Evolutionary conservation across 2,797 vertebrate species (phyloP).

Genomic region (Australoheros facetus): DNA sequence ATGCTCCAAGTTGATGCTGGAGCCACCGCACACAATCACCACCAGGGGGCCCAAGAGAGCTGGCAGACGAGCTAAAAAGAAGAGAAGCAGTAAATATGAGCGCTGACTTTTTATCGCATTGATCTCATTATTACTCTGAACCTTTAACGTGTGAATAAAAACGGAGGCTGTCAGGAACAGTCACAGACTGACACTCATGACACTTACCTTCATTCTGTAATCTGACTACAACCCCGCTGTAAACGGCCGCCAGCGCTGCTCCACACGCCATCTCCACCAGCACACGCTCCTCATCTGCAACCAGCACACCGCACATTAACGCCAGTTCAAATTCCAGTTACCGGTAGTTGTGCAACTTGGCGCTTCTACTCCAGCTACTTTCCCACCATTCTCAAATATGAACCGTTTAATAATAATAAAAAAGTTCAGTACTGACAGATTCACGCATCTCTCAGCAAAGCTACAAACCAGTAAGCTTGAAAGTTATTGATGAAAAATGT

Average conservation of each 20-base stretch:
- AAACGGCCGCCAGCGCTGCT: constrained; percentile 67
- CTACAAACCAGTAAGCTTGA: too few species aligned
- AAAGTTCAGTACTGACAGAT: too few species aligned
- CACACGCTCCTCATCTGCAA: constrained; percentile 71
- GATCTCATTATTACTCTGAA: too few species aligned
- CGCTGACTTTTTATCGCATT: too few species aligned
- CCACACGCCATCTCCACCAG: constrained; percentile 75
- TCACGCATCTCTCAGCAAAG: too few species aligned
- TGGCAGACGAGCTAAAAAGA: constrained; percentile 53
- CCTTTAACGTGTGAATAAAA: too few species aligned
- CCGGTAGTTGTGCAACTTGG: neutral
- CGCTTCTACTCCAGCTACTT: neutral
- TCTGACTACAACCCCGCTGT: constrained; percentile 57
- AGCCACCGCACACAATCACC: constrained; percentile 73
- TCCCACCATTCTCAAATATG: neutral
- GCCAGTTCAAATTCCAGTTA: neutral
- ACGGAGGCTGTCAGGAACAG: fast-evolving
- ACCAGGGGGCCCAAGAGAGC: constrained; percentile 56
- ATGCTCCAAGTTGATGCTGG: constrained; percentile 62
- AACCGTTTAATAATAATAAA: too few species aligned
- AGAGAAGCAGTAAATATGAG: neutral
- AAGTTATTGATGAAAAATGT: too few species aligned
- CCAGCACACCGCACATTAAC: neutral
- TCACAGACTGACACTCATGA: neutral
- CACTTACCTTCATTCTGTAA: constrained; percentile 67